Percentiles rank a stretch among this genome's conserved stretches.
phyloP scores from a whole-genome alignment of 2,888 invertebrate species.

The Pristionchus mayeri region DNA sequence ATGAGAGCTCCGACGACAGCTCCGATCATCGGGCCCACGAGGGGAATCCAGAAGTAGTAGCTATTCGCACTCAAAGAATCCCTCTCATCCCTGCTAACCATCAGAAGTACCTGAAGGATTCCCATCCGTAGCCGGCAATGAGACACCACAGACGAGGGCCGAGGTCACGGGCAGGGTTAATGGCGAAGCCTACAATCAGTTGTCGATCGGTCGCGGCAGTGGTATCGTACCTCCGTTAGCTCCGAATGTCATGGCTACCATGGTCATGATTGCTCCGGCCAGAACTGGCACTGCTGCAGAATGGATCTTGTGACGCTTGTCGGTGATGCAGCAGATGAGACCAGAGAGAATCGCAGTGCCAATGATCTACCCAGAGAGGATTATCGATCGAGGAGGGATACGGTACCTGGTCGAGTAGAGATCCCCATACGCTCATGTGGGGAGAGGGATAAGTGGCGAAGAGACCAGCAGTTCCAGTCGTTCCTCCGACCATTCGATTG shows the following conservation, averaged over 20 bases:
- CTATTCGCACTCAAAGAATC: slow-evolving; percentile 72
- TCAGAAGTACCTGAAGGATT: slow-evolving; percentile 67
- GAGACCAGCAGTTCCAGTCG: slow-evolving; percentile 79
- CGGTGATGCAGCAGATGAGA: slow-evolving; percentile 71
- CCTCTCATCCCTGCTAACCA: not conserved
- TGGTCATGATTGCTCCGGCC: slow-evolving; percentile 72
- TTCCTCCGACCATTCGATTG: slow-evolving; percentile 74
- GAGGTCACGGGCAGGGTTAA: slow-evolving; percentile 80
- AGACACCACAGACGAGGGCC: slow-evolving; percentile 74
- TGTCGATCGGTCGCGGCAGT: not conserved
- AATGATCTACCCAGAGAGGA: slow-evolving; percentile 64
- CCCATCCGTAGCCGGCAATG: slow-evolving; percentile 73
- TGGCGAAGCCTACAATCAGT: slow-evolving; percentile 77
- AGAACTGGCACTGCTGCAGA: slow-evolving; percentile 68
- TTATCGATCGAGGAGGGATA: not conserved
- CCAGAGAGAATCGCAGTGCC: slow-evolving; percentile 75
- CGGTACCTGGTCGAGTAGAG: slow-evolving; percentile 79
- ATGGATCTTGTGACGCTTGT: slow-evolving; percentile 73
- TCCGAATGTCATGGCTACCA: slow-evolving; percentile 77
- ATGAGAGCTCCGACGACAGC: slow-evolving; percentile 79
- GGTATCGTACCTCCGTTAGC: slow-evolving; percentile 78
- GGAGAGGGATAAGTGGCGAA: slow-evolving; percentile 80
- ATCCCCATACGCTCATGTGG: slow-evolving; percentile 77
- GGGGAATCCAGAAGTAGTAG: slow-evolving; percentile 80
- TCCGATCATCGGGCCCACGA: slow-evolving; percentile 80